Conservation (phyloP, 2,797 vertebrate genomes). For the Diplodus sargus region DNA sequence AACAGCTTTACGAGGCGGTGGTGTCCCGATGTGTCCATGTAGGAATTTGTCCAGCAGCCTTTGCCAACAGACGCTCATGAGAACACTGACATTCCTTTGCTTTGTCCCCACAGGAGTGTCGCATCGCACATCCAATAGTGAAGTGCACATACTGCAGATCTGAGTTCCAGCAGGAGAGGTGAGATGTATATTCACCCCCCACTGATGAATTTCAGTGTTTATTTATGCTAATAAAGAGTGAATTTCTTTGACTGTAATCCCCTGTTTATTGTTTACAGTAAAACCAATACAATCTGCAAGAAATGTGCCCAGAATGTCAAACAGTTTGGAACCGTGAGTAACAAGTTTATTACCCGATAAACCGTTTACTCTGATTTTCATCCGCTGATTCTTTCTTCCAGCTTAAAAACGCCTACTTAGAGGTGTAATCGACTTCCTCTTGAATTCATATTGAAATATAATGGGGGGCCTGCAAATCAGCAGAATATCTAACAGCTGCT, state of each 20-base stretch:
- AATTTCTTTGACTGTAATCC: not conserved
- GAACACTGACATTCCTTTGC: conserved; percentile 44
- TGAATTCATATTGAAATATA: too few relatives aligned
- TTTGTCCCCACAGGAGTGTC: conserved; percentile 89
- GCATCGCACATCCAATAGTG: conserved; percentile 97
- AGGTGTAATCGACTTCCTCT: too few relatives aligned
- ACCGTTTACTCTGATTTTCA: not conserved
- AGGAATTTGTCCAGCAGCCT: not conserved
- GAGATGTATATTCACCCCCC: conserved; percentile 43
- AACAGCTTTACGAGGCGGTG: too few relatives aligned
- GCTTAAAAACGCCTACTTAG: too few relatives aligned
- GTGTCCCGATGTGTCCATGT: not conserved
- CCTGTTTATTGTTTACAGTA: conserved; percentile 82
- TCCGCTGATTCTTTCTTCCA: not conserved
- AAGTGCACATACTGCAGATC: conserved; percentile 98
- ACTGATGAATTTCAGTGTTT: not conserved
- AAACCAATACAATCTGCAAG: conserved; percentile 99
- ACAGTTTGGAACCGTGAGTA: conserved; percentile 97
- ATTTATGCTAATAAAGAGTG: not conserved
- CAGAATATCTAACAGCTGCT: too few relatives aligned
- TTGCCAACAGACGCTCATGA: not conserved
- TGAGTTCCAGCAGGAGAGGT: conserved; percentile 99
- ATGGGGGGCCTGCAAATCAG: too few relatives aligned
- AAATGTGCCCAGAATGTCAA: conserved; percentile 99
- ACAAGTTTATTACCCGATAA: not conserved